phyloP scores from a whole-genome alignment of 2,888 invertebrate genomes.

The Marronus borbonicus region DNA sequence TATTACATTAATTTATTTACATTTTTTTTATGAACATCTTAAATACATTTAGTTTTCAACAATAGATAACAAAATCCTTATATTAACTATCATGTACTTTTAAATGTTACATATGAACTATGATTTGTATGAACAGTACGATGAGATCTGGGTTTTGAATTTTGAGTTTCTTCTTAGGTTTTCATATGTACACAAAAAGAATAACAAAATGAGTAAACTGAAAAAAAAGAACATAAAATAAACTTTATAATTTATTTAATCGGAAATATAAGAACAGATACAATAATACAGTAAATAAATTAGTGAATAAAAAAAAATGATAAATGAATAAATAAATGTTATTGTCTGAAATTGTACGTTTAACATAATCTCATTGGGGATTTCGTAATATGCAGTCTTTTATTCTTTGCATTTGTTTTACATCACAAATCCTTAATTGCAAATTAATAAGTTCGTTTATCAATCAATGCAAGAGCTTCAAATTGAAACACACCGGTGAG shows the following conservation, averaged over 20 bases:
- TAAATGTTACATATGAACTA: slow-evolving; percentile 37
- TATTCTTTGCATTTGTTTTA: slow-evolving; percentile 42
- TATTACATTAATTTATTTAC: slow-evolving; percentile 47
- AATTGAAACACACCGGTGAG: neutral
- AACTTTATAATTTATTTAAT: slow-evolving; percentile 34
- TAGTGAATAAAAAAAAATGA: slow-evolving; percentile 34
- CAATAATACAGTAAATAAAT: slow-evolving; percentile 35
- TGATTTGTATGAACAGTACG: slow-evolving; percentile 39
- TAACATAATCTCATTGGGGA: slow-evolving; percentile 37
- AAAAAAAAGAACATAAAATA: slow-evolving; percentile 34
- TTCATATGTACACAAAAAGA: slow-evolving; percentile 7
- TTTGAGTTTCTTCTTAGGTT: slow-evolving; percentile 15
- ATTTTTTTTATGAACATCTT: slow-evolving; percentile 42
- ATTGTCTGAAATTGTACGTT: slow-evolving; percentile 41
- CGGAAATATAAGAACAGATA: slow-evolving; percentile 33
- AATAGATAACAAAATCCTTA: slow-evolving; percentile 45
- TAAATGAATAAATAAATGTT: slow-evolving; percentile 42
- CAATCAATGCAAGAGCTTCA: slow-evolving; percentile 4
- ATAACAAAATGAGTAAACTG: slow-evolving; percentile 3
- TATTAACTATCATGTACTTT: slow-evolving; percentile 37
- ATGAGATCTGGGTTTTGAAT: slow-evolving; percentile 40
- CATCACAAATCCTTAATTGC: slow-evolving; percentile 40
- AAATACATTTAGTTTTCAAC: slow-evolving; percentile 44
- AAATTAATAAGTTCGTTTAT: slow-evolving; percentile 17
- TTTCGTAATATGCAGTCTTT: slow-evolving; percentile 41